Percentiles rank a stretch among this genome's conserved stretches.
Conservation (phyloP, 2,888 invertebrate species). For the Hololepta plana region DNA sequence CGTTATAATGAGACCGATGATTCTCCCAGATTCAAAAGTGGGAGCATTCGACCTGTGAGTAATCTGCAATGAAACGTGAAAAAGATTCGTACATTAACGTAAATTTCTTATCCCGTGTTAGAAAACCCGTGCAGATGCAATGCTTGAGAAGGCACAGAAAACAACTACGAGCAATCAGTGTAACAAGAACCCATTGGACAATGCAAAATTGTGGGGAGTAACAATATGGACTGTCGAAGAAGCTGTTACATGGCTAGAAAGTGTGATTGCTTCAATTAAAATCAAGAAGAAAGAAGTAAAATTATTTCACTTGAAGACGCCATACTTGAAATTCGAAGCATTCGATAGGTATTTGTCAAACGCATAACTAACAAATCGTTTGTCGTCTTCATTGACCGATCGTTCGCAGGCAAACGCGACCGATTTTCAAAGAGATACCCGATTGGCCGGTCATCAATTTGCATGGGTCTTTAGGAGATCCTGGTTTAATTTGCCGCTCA, state of each 20-base stretch:
- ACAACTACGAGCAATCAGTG: slow-evolving; percentile 11
- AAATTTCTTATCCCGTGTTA: slow-evolving; percentile 17
- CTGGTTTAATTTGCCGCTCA: slow-evolving; percentile 19
- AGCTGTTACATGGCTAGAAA: slow-evolving; percentile 34
- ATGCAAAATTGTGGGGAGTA: slow-evolving; percentile 31
- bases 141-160: slow-evolving; percentile 51
- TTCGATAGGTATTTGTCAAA: slow-evolving; percentile 37
- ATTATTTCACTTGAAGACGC: slow-evolving; percentile 42
- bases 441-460: slow-evolving; percentile 40
- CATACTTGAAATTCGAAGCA: slow-evolving; percentile 57
- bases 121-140: slow-evolving; percentile 59
- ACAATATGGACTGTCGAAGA: slow-evolving; percentile 35
- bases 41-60: slow-evolving; percentile 13
- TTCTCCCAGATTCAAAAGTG: too few relatives aligned
- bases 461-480: slow-evolving; percentile 24
- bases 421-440: slow-evolving; percentile 43
- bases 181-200: slow-evolving; percentile 28
- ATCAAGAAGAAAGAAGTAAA: slow-evolving; percentile 20
- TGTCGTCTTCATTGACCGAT: too few relatives aligned
- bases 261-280: too few relatives aligned
- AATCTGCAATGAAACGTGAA: too few relatives aligned
- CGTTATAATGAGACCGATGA: too few relatives aligned
- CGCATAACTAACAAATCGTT: too few relatives aligned
- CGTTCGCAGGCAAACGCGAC: slow-evolving; percentile 34
- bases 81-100: too few relatives aligned